phyloP scores from a whole-genome alignment of 92 coral and sea anemone species.

The Ricordea florida region DNA sequence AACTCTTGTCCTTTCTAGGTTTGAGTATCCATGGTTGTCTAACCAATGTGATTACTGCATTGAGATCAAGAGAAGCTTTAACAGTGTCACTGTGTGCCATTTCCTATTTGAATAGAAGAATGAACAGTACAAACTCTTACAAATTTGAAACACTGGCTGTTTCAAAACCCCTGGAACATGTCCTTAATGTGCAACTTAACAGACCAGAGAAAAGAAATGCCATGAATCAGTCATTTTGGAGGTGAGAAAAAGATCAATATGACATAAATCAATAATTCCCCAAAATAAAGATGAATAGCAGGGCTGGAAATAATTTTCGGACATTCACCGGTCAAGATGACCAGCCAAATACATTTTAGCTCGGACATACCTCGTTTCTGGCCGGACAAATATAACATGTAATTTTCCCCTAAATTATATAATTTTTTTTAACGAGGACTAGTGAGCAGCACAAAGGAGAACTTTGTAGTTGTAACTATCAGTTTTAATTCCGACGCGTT shows the following conservation, averaged over 20 bases:
- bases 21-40: background rate
- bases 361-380: too few relatives aligned
- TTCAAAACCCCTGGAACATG: conserved; percentile 76
- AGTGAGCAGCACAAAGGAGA: too few relatives aligned
- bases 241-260: conserved; percentile 56
- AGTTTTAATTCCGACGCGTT: too few relatives aligned
- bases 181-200: conserved; percentile 88
- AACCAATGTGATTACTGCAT: background rate
- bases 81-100: background rate
- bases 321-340: too few relatives aligned
- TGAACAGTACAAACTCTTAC: conserved; percentile 59
- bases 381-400: too few relatives aligned
- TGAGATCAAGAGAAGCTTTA: conserved; percentile 13
- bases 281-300: too few relatives aligned
- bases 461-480: too few relatives aligned
- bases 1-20: background rate
- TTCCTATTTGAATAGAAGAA: background rate
- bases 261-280: too few relatives aligned
- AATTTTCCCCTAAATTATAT: too few relatives aligned
- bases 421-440: too few relatives aligned
- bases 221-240: conserved; percentile 85
- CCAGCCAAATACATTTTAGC: too few relatives aligned
- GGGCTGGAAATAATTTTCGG: too few relatives aligned
- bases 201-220: conserved; percentile 97
- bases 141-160: conserved; percentile 85